Percentiles rank a stretch among this genome's conserved stretches.
phyloP scores from a whole-genome alignment of 1,140 invertebrate genomes.

The Heliothis subflexa region DNA sequence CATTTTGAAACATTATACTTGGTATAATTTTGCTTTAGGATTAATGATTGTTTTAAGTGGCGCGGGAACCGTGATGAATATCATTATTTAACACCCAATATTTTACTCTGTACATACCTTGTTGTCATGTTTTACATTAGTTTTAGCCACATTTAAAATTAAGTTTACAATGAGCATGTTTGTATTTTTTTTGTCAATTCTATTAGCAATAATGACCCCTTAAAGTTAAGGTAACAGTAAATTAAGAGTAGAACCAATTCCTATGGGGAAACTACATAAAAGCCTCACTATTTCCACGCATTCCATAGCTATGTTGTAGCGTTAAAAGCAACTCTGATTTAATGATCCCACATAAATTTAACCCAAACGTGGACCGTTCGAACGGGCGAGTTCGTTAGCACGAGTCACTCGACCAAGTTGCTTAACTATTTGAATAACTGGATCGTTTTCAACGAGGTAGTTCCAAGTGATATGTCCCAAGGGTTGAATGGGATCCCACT shows the following conservation, averaged over 20 bases:
- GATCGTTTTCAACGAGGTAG: neutral
- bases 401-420: conserved; percentile 24
- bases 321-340: conserved; percentile 48
- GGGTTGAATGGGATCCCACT: neutral
- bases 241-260: neutral
- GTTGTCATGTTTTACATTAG: too few species aligned
- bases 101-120: too few species aligned
- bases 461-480: conserved; percentile 20
- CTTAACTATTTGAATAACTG: conserved; percentile 27
- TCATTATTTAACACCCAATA: too few species aligned
- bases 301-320: conserved; percentile 11
- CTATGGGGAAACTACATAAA: conserved; percentile 4
- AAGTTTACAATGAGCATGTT: too few species aligned
- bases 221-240: neutral
- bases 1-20: too few species aligned
- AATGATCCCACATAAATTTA: conserved; percentile 44
- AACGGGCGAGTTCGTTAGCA: conserved; percentile 33
- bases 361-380: conserved; percentile 18
- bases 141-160: too few species aligned
- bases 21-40: too few species aligned
- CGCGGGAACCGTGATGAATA: too few species aligned
- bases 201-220: neutral
- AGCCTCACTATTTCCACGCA: conserved; percentile 4
- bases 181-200: too few species aligned
- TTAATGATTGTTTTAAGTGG: too few species aligned